Base-by-base conservation (phyloP, 53 echinoderm and acorn worm species). In the Henricia sp. region DNA sequence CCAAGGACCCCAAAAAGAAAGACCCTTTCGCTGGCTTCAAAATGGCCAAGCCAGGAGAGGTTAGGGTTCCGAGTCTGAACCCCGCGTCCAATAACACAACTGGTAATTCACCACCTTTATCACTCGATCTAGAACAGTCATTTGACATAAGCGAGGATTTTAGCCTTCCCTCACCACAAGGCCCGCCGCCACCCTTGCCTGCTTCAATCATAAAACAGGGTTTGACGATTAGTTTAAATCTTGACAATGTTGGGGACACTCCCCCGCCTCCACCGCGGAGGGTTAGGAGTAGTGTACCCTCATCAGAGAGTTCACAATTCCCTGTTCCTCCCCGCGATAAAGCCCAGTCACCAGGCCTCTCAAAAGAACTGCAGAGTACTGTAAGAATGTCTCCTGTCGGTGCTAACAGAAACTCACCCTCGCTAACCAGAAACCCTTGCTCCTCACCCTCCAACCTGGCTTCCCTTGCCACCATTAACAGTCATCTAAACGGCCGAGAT, bases 21-120 rank as follows among this genome's bases (percentile, higher is more conserved):
- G 95, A 99, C 36, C 89, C 87, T 59, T 95, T 95, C 71, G 83
- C 92, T 16, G 90, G 85, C 17, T 94, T 92, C 64, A 92, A 91
- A 85, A 96, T 96, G 84, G 96, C 93, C 50, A 96, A 96, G 68
- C 96, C 96, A 0, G 96, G 96, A 9, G 93, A 94, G 66, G 93
- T 93, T 32, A 70, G 43, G 8, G 84, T 93, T 21, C 93, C 93
- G 2, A n/a, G 55, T n/a, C n/a, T n/a, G n/a, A n/a, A n/a, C n/a
- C n/a, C 34, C 27, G 20, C 62, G 25, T 42, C 67, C 37, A 48
- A 32, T 36, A 57, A 84, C 32, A 51, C 39, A 55, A 17, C 73
- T 6, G 90, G 86, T 86, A 80, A 90, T 51, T 50, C 73, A 39
- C 23, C 23, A 24, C 11, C 86, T 13, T 44, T 58, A 20, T 74